Conservation (phyloP, 2,113 vertebrate genomes). For the Glareola pratincola region DNA sequence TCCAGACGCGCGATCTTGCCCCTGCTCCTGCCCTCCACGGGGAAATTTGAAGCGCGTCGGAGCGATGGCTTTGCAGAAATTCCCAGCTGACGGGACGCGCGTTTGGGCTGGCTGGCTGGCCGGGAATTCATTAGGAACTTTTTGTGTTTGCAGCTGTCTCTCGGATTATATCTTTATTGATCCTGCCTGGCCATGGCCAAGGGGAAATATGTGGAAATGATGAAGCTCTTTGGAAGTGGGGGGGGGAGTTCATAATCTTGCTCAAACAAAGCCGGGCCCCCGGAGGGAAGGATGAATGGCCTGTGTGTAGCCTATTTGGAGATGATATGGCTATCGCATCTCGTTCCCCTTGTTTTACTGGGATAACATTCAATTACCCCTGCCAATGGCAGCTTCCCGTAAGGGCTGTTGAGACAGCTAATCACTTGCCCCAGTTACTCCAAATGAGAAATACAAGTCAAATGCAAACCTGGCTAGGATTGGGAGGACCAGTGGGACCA, state of each 20-base stretch:
- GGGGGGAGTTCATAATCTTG: slow-evolving; percentile 68
- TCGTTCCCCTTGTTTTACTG: slow-evolving; percentile 59
- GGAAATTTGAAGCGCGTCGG: slow-evolving; percentile 44
- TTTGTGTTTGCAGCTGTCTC: slow-evolving; percentile 67
- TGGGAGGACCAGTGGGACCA: background rate
- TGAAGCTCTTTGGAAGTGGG: slow-evolving; percentile 60
- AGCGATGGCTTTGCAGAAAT: slow-evolving; percentile 46
- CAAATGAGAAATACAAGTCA: background rate
- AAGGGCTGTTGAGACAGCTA: slow-evolving; percentile 25
- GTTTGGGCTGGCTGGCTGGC: slow-evolving; percentile 51
- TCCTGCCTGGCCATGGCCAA: slow-evolving; percentile 67
- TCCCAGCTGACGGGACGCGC: slow-evolving; percentile 14
- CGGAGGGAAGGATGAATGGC: slow-evolving; percentile 52
- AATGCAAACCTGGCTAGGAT: background rate
- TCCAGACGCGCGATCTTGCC: background rate
- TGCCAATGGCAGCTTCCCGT: background rate
- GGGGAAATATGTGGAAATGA: slow-evolving; percentile 70
- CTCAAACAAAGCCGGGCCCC: slow-evolving; percentile 61
- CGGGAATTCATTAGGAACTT: slow-evolving; percentile 71
- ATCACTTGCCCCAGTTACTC: slow-evolving; percentile 42
- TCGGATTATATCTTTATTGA: slow-evolving; percentile 73
- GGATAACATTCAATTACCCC: slow-evolving; percentile 64
- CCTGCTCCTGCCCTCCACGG: background rate
- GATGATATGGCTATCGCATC: slow-evolving; percentile 44
- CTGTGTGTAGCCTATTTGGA: slow-evolving; percentile 55